These are phyloP conservation scores for Clistopyga incitator DNA, from an alignment of 2,888 invertebrate species.

Conservation along the genomic window DNA sequence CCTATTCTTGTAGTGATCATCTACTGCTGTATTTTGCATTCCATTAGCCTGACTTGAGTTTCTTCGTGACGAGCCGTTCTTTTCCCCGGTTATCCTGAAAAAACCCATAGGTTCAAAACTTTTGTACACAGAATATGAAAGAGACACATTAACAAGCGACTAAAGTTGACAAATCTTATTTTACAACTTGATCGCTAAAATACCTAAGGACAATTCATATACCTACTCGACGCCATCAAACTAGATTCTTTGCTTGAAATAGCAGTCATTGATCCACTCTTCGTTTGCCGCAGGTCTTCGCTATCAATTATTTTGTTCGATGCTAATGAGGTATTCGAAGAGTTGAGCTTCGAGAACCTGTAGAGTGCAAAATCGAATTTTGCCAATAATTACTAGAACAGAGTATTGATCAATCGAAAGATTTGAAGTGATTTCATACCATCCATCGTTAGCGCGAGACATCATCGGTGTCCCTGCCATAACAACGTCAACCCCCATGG, in stretches of 20 bases:
- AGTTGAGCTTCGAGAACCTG: constrained; percentile 82
- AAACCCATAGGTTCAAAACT: too few species aligned
- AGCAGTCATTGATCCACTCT: constrained; percentile 67
- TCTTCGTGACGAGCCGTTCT: too few species aligned
- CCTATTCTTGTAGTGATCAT: too few species aligned
- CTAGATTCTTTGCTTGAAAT: constrained; percentile 72
- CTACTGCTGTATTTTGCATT: too few species aligned
- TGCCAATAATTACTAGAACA: not conserved
- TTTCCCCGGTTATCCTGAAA: too few species aligned
- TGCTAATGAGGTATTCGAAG: constrained; percentile 81
- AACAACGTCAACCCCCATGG: constrained; percentile 88
- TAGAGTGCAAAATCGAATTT: not conserved
- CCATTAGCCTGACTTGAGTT: too few species aligned
- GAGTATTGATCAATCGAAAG: not conserved
- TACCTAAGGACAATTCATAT: constrained; percentile 56
- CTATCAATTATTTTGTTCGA: constrained; percentile 83
- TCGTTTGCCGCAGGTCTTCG: constrained; percentile 58
- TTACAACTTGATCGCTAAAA: constrained; percentile 54
- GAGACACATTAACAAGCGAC: too few species aligned
- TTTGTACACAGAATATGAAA: too few species aligned
- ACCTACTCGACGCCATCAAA: constrained; percentile 60
- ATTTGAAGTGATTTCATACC: constrained; percentile 80
- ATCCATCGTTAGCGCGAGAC: constrained; percentile 87
- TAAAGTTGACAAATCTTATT: not conserved
- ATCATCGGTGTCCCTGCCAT: constrained; percentile 90